Evolutionary conservation across 2,113 vertebrate species (phyloP).

Genomic region (Lynx canadensis): DNA sequence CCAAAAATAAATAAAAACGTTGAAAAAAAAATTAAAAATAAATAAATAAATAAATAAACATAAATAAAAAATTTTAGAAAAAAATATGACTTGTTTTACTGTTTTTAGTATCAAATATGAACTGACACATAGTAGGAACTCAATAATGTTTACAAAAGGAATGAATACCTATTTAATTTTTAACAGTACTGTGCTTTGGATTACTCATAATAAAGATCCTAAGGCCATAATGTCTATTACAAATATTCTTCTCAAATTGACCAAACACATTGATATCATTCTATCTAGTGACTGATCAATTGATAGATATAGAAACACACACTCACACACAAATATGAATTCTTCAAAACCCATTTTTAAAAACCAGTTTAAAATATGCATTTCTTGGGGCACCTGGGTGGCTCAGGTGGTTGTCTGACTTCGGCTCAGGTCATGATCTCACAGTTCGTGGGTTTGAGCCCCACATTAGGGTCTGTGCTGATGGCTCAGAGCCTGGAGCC

Average conservation of each 20-base stretch:
- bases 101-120: not conserved
- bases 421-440: no score
- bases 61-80: no score
- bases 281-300: not conserved
- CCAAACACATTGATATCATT: not conserved
- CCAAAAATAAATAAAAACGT: no score
- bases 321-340: not conserved
- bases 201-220: not conserved
- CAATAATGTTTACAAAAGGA: not conserved
- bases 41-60: no score
- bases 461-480: no score
- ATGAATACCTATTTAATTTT: not conserved
- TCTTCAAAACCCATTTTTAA: not conserved
- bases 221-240: not conserved
- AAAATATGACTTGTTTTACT: conserved; percentile 9
- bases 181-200: not conserved
- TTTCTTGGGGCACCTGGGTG: no score
- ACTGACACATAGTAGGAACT: not conserved
- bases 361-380: no score
- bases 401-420: no score
- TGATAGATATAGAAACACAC: not conserved
- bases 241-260: not conserved
- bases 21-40: no score
- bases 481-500: no score
- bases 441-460: no score